Base-by-base conservation (phyloP, 2,888 invertebrate species). In the Drosophila parthenogenetica region DNA sequence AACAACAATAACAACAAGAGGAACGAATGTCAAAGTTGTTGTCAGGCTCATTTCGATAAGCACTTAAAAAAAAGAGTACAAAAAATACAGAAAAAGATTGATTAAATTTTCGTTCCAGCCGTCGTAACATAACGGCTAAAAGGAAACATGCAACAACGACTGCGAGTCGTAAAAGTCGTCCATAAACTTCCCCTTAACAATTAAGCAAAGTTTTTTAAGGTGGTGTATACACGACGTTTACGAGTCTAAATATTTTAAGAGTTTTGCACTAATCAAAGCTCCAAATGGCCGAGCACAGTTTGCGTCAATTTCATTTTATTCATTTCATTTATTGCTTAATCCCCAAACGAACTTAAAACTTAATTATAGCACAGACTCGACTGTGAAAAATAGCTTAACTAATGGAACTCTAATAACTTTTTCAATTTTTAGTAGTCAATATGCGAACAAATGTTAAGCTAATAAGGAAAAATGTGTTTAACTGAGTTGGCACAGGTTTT, bases 31-130 rank as follows among this genome's bases (percentile, higher is more conserved):
- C 49, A 49, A 39, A 39, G 48, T 39, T 51, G 48, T 43, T 65
- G 51, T 49, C 42, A 42, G 61, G 29, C 66, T 66, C 59, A 62
- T 66, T 67, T 59, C 61, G 61, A 62, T 66, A 76, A 76, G 49
- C 65, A 51, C 39, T 29, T 29, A 29, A 29, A 29, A 29, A 29
- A 29, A 5, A 5, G 8, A 29, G 8, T 2, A 29, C 8, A 29
- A 29, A 29, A 29, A 29, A 29, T 29, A 58, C 14, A 8, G 0
- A 45, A 62, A 50, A 48, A 50, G 51, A 69, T 69, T 65, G 60
- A 74, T 71, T 67, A 45, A 55, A 57, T 49, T 35, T 46, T 50
- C 32, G 37, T 29, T 16, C 29, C 32, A 16, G n/a, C 53, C 11
- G 35, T 14, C 14, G 42, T 14, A 11, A 35, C 35, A 35, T 17